Evolutionary conservation across 2,797 vertebrate species (phyloP), one percentile per base, ranked within the genome.

Genomic region (Spheniscus humboldti): DNA sequence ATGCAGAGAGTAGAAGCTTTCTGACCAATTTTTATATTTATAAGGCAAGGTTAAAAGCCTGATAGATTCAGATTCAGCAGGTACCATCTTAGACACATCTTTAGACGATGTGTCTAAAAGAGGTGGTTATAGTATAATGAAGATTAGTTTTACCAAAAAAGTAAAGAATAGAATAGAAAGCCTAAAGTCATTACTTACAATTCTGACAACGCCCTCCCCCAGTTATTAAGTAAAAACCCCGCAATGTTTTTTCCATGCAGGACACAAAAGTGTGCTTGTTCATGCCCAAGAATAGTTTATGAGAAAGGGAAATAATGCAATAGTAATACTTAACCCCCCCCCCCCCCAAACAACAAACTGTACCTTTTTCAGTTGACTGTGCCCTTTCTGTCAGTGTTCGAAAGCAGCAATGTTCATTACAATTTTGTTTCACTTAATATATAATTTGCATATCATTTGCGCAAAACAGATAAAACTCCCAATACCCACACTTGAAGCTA

Each of bases 1-100:
- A 83, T 88, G n/a, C 43, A 78, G 33, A 83, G 11, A 88, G 53
- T 66, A 80, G 64, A 71, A 80, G 12, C 4, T 77, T 93, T 94
- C 67, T 92, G 75, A 80, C n/a, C 68, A 86, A 31, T 88, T 94
- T 95, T 93, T 88, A 18, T 89, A 72, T 91, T 79, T 92, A 80
- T 94, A 88, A 80, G 68, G 60, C 62, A 59, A 91, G 53, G 72
- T 91, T 91, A 90, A 89, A 48, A 92, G 28, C 45, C 72, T 30
- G 9, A 85, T 74, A 83, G 39, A 71, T 80, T 71, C 52, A 64
- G 84, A 89, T 93, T 89, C 48, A 68, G 39, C 43, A 95, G 56
- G 35, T 83, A 37, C 15, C 14, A 18, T 77, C 60, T 90, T 60
- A 88, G 41, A 41, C 41, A 16, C 41, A 41, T 41, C 41, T 41